Evolutionary conservation across 1,140 invertebrate species (phyloP).

Genomic region (Wiebesia pumilae): DNA sequence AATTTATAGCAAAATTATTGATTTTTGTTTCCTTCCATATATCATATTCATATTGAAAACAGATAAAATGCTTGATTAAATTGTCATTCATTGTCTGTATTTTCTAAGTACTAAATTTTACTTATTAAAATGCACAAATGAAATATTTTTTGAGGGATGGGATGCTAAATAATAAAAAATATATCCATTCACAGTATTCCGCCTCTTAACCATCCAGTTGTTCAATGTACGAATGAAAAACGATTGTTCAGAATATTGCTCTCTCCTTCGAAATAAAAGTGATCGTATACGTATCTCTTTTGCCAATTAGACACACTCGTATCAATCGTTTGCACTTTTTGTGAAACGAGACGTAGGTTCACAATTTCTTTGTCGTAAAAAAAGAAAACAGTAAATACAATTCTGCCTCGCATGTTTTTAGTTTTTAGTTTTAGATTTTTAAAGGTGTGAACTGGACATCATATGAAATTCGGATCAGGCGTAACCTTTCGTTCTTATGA

Average conservation of each 20-base stretch:
- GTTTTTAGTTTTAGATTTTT: neutral
- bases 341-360: neutral
- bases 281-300: neutral
- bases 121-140: neutral
- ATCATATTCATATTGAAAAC: too few relatives aligned
- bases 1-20: too few relatives aligned
- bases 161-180: neutral
- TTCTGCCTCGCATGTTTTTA: neutral
- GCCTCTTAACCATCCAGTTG: neutral
- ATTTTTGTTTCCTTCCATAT: too few relatives aligned
- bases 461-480: neutral
- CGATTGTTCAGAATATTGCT: neutral
- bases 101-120: neutral
- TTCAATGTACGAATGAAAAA: neutral
- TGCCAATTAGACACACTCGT: neutral
- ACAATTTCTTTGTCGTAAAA: neutral
- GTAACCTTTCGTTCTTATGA: neutral
- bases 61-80: too few relatives aligned
- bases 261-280: neutral
- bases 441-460: neutral
- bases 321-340: neutral
- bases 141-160: neutral
- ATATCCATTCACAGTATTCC: neutral
- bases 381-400: neutral
- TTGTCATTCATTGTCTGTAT: too few relatives aligned